Base-by-base conservation (phyloP, 2,113 vertebrate species). In the Mustela nigripes region DNA sequence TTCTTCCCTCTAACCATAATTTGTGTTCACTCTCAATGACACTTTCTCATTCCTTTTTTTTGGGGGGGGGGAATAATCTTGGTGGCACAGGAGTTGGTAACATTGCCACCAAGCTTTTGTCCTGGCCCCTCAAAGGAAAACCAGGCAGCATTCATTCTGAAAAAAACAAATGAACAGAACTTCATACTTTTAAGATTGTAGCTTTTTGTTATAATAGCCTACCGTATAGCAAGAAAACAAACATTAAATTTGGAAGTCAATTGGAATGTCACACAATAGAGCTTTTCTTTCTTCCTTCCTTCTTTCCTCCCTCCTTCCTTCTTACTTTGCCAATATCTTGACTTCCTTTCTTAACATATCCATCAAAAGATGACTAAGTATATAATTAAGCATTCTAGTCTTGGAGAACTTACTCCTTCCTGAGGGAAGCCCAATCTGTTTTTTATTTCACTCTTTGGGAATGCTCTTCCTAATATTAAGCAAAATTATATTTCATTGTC, bases 281-380 rank as follows among this genome's bases (percentile, higher is more conserved):
- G 73, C 36, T n/a, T 83, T 83, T 21, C 15, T 78, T 78, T 14
- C 7, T 79, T 10, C 5, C 28, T 65, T 2, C 62, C 7, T 31
- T 12, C 60, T 9, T 62, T 26, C 1, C 9, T 26, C 22, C 24
- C 24, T 26, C 10, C 24, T 10, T n/a, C 74, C 42, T 11, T 69
- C 19, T 84, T 28, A 39, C 16, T 53, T 79, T 79, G 4, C 39
- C 26, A 95, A 11, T 65, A 91, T 63, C 67, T 81, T 91, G 69
- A 95, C 50, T 58, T 90, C 18, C 39, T 26, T 95, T 83, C 42
- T 94, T 88, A 76, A 89, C 36, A 11, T 33, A 42, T 36, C 19
- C 31, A 71, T 89, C 42, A 95, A 85, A 74, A 90, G 14, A 95
- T 92, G 87, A 84, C 94, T 96, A 71, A 93, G 56, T 76, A 53